Evolutionary conservation across 2,888 invertebrate genomes (phyloP).

Genomic region (Euplexia lucipara): DNA sequence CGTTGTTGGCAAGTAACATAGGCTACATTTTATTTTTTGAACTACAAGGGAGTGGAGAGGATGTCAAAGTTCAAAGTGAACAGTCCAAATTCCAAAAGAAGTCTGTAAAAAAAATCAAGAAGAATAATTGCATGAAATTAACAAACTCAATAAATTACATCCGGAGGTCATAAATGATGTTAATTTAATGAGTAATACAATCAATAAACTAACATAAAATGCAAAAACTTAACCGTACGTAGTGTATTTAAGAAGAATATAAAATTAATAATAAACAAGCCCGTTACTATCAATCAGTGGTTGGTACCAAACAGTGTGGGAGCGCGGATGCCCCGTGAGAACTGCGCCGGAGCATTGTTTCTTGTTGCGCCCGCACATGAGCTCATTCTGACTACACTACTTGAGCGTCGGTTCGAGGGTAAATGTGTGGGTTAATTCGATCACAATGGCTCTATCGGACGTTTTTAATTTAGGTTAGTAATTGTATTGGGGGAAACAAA

Average conservation of each 20-base stretch:
- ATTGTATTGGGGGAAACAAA: conserved; percentile 10
- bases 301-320: conserved; percentile 81
- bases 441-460: conserved; percentile 52
- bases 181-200: conserved; percentile 2
- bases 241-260: conserved; percentile 62
- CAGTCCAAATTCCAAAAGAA: too few relatives aligned
- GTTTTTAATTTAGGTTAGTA: conserved; percentile 48
- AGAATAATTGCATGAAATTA: neutral
- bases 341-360: conserved; percentile 79
- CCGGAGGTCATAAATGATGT: conserved; percentile 3
- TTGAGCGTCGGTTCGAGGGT: conserved; percentile 57
- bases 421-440: conserved; percentile 63
- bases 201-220: conserved; percentile 22
- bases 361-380: conserved; percentile 77
- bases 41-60: too few relatives aligned
- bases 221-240: conserved; percentile 22
- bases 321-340: conserved; percentile 84
- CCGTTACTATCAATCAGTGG: conserved; percentile 86
- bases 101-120: too few relatives aligned
- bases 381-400: conserved; percentile 74
- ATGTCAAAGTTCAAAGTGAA: too few relatives aligned
- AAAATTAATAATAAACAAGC: conserved; percentile 71
- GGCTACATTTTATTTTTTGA: too few relatives aligned
- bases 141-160: neutral
- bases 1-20: neutral